Base-by-base conservation (phyloP, 2,797 vertebrate species). In the Melanotaenia parkinsoni region DNA sequence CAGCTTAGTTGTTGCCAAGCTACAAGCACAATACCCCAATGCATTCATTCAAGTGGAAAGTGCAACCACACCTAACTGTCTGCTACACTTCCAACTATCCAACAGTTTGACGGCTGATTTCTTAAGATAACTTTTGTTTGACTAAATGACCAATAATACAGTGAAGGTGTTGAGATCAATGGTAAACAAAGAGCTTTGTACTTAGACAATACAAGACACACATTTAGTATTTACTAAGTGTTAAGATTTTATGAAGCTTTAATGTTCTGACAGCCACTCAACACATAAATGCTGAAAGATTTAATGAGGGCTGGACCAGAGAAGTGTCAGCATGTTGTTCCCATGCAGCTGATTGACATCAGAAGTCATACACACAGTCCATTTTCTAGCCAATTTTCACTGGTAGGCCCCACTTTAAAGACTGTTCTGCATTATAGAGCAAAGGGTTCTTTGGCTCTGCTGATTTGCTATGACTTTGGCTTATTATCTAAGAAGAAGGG, bases 401-500 rank as follows among this genome's bases (percentile, higher is more conserved):
- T 73, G 47, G 43, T 3, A 70, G 81, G 72, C 67, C 80, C 67
- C 68, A 79, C 45, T 63, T 72, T 74, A 56, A 85, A 91, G 81
- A 67, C 89, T 91, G 91, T 61, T 91, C 74, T 87, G 73, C 73
- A 90, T 91, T 92, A 87, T 69, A 90, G 72, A 86, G 82, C 77
- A 79, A 80, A 82, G 60, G 67, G 70, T 78, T 79, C 76, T 80
- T 67, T 30, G 57, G 75, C 75, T 78, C 76, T 80, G 72, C 72
- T 5, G 61, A 76, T 83, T 59, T 58, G 66, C 10, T 1, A 69
- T 67, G 73, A 77, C 68, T 67, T 70, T 63, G 0, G 20, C 78
- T 89, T 67, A 64, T 92, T 90, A 86, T 81, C 85, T 69, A 71
- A 73, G 70, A 81, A 76, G 51, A 76, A 77, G 76, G 74, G 62